phyloP scores from a whole-genome alignment of 2,797 vertebrate species.

The Brachymystax lenok region DNA sequence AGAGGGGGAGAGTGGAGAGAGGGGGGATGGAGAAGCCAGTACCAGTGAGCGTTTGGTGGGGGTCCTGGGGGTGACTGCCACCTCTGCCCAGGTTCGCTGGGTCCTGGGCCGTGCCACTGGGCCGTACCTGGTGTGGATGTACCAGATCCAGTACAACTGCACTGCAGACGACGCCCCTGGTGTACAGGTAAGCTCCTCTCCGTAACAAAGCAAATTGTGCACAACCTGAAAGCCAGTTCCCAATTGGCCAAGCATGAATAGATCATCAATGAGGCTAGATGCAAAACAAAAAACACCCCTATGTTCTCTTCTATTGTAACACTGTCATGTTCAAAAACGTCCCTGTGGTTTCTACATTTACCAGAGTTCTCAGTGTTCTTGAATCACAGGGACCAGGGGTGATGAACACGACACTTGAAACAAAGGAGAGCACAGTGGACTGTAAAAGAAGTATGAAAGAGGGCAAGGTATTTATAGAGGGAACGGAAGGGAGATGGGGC shows the following conservation, averaged over 20 bases:
- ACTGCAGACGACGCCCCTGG: constrained; percentile 76
- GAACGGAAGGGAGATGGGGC: background rate
- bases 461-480: constrained; percentile 19
- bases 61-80: constrained; percentile 74
- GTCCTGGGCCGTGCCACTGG: constrained; percentile 57
- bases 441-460: constrained; percentile 20
- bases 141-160: constrained; percentile 84
- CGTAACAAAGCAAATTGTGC: background rate
- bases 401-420: constrained; percentile 16
- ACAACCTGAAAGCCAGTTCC: background rate
- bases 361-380: background rate
- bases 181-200: constrained; percentile 74
- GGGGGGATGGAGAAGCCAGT: constrained; percentile 26
- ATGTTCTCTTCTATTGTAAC: background rate
- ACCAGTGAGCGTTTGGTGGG: constrained; percentile 55
- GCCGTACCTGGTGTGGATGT: constrained; percentile 78
- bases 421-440: constrained; percentile 33
- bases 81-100: constrained; percentile 79
- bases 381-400: constrained; percentile 11
- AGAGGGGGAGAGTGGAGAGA: constrained; percentile 43
- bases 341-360: background rate
- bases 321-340: background rate
- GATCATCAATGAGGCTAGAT: background rate
- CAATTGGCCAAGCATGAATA: background rate
- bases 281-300: background rate